A percentile compares a stretch with the other conserved stretches of the same genome.
These are phyloP conservation scores for Salvelinus alpinus DNA, from an alignment of 2,113 vertebrate genomes.

Conservation along the genomic window DNA sequence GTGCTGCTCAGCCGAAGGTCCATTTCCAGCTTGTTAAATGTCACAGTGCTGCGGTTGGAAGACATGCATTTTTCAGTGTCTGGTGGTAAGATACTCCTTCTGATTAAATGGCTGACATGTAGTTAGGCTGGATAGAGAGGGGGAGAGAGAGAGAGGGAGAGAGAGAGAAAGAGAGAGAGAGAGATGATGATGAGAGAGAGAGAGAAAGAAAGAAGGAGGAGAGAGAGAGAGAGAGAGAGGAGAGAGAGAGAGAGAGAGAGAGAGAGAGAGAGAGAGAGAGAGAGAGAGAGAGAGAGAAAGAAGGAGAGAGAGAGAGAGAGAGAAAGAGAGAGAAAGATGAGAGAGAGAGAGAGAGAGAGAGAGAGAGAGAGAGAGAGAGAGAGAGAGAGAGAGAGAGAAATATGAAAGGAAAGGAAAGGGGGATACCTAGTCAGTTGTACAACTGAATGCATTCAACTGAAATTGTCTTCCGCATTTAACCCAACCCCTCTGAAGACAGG, in stretches of 20 bases:
- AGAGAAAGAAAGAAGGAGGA: too few species aligned
- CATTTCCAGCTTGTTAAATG: slow-evolving; percentile 38
- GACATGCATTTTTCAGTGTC: slow-evolving; percentile 59
- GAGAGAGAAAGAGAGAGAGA: neutral
- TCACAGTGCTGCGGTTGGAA: slow-evolving; percentile 45
- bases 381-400: neutral
- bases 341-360: neutral
- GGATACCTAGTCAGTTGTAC: too few species aligned
- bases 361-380: neutral
- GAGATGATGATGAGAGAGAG: neutral
- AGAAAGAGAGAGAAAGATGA: too few species aligned
- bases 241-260: too few species aligned
- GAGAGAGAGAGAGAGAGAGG: too few species aligned
- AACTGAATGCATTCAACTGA: too few species aligned
- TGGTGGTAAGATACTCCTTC: slow-evolving; percentile 52
- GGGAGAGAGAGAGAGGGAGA: neutral
- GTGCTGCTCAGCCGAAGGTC: neutral
- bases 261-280: neutral
- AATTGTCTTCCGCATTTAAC: too few species aligned
- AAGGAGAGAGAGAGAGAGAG: too few species aligned
- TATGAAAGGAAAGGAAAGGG: too few species aligned
- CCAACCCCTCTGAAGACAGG: neutral
- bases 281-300: neutral
- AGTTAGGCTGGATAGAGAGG: slow-evolving; percentile 10
- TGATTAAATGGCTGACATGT: slow-evolving; percentile 40